Evolutionary conservation across 1,140 invertebrate genomes (phyloP), one percentile per base, ranked within the genome.

Genomic region (Cepaea nemoralis): DNA sequence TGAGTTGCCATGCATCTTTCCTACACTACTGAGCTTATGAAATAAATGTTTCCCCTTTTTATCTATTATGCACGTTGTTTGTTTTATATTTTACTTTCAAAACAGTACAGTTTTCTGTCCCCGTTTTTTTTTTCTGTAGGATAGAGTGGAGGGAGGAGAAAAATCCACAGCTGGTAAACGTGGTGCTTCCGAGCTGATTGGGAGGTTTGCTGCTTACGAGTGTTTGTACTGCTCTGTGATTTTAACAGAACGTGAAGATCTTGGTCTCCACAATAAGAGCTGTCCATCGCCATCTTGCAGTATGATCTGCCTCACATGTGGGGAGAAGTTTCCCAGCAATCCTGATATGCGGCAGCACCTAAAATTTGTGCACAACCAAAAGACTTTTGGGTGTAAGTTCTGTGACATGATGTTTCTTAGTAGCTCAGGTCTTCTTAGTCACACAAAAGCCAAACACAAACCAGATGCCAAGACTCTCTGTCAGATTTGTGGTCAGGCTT

Each of bases 271-370:
- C 42, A 79, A 63, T 31, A 79, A 79, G 42, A 79, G 42, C 40
- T 79, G 77, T 31, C 77, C 77, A 16, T 67, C 77, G 5, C 77
- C 77, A 31, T 79, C 77, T 22, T 79, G 77, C 63, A 69, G 66
- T 63, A 79, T 79, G 77, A 79, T 79, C 27, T 79, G 77, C 27
- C 40, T 79, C 59, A 79, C 77, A 67, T 79, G 77, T 79, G 77
- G 77, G n/a, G 77, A 79, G 10, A 79, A 79, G 31, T 69, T 79
- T 69, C 77, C 59, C 59, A 79, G 66, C 63, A 79, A 79, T 39
- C 77, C 77, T 45, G 77, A 79, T 40, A 79, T 79, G 77, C 67
- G 77, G 40, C 59, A 67, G 31, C 77, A 79, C 63, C 40, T 79
- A 1, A 79, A 79, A 42, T 48, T 79, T 69, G 35, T 69, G 12